Percentiles rank a stretch among this genome's conserved stretches.
phyloP scores from a whole-genome alignment of 2,113 vertebrate species.

The Beaufortia kweichowensis region DNA sequence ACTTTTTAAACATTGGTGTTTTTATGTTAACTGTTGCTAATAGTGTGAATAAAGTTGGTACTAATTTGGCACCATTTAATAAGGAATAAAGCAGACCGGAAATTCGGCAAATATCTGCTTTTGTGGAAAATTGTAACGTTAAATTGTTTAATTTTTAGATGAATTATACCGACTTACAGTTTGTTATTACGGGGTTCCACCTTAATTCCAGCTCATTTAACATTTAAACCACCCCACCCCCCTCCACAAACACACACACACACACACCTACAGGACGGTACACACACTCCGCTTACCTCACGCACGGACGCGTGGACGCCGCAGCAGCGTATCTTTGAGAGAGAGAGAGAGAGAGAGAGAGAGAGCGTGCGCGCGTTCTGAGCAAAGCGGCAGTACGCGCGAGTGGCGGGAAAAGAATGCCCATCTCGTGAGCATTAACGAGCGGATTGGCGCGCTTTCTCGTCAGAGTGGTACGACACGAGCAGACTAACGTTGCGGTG shows the following conservation, averaged over 20 bases:
- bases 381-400: conserved; percentile 61
- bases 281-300: conserved; percentile 55
- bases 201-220: neutral
- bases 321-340: conserved; percentile 68
- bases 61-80: neutral
- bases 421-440: conserved; percentile 64
- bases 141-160: too few relatives aligned
- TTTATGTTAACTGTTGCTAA: too few relatives aligned
- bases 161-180: neutral
- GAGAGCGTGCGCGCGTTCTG: conserved; percentile 49
- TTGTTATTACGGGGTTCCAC: neutral
- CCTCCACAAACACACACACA: neutral
- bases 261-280: conserved; percentile 23
- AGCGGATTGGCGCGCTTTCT: conserved; percentile 69
- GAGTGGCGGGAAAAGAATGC: conserved; percentile 59
- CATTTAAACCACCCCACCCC: conserved; percentile 4
- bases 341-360: conserved; percentile 26
- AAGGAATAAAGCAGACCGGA: too few relatives aligned
- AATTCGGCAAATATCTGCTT: too few relatives aligned
- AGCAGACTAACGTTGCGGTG: conserved; percentile 35
- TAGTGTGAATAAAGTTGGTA: too few relatives aligned
- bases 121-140: too few relatives aligned
- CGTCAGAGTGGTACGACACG: conserved; percentile 11
- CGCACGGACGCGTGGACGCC: conserved; percentile 73
- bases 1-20: too few relatives aligned